Percentiles rank a stretch among this genome's conserved stretches.
phyloP scores from a whole-genome alignment of 2,888 invertebrate species.

The Galerucella nymphaeae region DNA sequence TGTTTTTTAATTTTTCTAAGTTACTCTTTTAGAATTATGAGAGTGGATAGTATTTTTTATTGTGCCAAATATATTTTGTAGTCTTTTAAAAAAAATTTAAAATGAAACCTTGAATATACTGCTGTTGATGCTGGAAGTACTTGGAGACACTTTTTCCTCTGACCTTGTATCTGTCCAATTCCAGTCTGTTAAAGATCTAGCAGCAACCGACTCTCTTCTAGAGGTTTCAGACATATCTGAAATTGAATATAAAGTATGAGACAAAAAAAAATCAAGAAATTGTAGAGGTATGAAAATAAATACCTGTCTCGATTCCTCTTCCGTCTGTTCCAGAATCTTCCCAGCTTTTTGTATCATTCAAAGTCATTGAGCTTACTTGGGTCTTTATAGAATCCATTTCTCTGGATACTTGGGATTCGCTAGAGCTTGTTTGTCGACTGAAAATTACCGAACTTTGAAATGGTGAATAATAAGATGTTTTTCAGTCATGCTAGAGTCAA shows the following conservation, averaged over 20 bases:
- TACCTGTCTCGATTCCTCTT: constrained; percentile 35
- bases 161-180: constrained; percentile 54
- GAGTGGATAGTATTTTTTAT: no score
- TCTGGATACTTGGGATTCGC: constrained; percentile 58
- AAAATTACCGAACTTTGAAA: constrained; percentile 8
- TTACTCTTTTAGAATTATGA: no score
- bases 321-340: constrained; percentile 64
- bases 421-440: constrained; percentile 59
- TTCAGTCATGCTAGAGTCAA: no score
- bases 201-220: constrained; percentile 60
- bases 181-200: constrained; percentile 57
- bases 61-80: no score
- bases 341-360: constrained; percentile 67
- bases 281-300: neutral
- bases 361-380: constrained; percentile 67
- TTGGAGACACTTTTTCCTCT: constrained; percentile 60
- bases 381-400: constrained; percentile 53
- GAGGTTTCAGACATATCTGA: constrained; percentile 55
- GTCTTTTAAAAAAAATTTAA: no score
- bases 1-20: no score
- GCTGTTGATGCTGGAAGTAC: constrained; percentile 58
- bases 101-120: constrained; percentile 55
- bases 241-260: neutral
- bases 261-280: neutral
- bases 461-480: no score